Evolutionary conservation across 2,797 vertebrate genomes (phyloP).

Genomic region (Muscicapa striata): DNA sequence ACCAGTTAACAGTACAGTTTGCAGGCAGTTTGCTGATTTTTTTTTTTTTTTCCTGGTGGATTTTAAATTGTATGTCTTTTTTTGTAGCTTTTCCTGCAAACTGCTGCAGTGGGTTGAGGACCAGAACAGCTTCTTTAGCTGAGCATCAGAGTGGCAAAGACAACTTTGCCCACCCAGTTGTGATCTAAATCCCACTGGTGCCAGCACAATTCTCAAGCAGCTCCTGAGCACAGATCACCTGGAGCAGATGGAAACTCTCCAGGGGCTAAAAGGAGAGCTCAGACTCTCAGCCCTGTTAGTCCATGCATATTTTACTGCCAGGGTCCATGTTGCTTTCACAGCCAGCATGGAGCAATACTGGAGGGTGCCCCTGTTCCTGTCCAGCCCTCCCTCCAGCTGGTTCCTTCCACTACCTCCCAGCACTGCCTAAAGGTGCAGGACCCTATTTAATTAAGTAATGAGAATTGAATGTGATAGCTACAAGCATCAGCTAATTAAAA

Average conservation of each 20-base stretch:
- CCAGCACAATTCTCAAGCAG: accelerated
- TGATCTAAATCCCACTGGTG: not conserved
- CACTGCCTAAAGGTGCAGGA: conserved; percentile 25
- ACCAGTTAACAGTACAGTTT: conserved; percentile 30
- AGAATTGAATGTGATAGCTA: conserved; percentile 56
- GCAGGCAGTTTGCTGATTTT: not conserved
- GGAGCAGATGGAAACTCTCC: not conserved
- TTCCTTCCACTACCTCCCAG: not conserved
- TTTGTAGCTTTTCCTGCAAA: not conserved
- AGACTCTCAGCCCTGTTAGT: not conserved
- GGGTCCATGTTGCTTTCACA: accelerated
- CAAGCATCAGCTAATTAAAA: conserved; percentile 54
- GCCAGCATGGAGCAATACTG: not conserved
- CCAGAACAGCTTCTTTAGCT: not conserved
- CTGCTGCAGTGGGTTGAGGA: not conserved
- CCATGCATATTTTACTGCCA: not conserved
- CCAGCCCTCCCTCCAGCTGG: not conserved
- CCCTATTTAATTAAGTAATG: conserved; percentile 54
- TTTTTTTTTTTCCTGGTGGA: not conserved
- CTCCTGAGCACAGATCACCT: not conserved
- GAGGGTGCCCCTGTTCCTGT: not conserved
- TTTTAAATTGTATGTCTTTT: not conserved
- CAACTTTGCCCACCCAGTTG: not conserved
- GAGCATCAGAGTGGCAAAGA: not conserved
- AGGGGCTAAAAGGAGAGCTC: not conserved